phyloP scores from a whole-genome alignment of 1,140 invertebrate species.

The Neodiprion fabricii region DNA sequence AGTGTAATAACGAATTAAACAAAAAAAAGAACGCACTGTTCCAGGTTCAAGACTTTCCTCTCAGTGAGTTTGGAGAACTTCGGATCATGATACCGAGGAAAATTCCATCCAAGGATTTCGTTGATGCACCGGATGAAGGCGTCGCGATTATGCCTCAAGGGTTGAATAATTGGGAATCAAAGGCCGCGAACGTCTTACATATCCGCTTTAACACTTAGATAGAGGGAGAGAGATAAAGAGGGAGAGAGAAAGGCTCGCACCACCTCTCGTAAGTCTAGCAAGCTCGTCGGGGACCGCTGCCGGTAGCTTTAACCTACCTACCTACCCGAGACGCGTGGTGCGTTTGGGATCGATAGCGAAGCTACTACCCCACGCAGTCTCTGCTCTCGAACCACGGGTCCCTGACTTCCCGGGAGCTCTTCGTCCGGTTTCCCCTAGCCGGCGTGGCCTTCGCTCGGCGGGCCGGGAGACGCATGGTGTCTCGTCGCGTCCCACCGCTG shows the following conservation, averaged over 20 bases:
- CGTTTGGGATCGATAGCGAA: constrained; percentile 6
- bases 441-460: neutral
- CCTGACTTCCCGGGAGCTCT: neutral
- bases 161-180: too few species aligned
- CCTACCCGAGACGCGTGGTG: constrained; percentile 4
- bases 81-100: too few species aligned
- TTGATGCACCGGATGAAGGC: too few species aligned
- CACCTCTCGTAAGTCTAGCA: neutral
- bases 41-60: too few species aligned
- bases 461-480: neutral
- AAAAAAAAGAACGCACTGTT: too few species aligned
- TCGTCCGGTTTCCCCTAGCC: neutral
- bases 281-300: neutral
- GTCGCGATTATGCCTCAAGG: too few species aligned
- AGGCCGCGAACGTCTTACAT: neutral
- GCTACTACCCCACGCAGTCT: constrained; percentile 6
- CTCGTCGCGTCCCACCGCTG: neutral
- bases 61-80: too few species aligned
- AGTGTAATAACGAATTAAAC: too few species aligned
- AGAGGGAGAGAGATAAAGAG: neutral
- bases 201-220: neutral
- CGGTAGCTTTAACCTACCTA: constrained; percentile 3
- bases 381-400: constrained; percentile 4
- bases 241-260: neutral
- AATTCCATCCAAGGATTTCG: too few species aligned